Evolutionary conservation across 2,113 vertebrate genomes (phyloP).

Genomic region (Carassius gibelio): DNA sequence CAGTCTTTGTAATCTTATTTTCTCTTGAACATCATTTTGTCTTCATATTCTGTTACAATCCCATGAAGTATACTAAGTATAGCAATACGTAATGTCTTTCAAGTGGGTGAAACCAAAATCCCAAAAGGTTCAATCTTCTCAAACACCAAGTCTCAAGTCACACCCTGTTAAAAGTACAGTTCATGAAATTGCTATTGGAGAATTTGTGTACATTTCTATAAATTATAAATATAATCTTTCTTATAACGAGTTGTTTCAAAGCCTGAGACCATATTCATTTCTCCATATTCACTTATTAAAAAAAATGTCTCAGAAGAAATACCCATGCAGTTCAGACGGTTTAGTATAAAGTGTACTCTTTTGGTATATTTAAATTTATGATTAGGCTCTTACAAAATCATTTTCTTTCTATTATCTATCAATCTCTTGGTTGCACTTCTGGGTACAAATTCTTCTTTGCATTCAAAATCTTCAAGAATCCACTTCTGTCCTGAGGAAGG

Average conservation of each 20-base stretch:
- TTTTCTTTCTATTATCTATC: background rate
- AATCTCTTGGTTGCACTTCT: constrained; percentile 35
- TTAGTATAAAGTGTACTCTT: background rate
- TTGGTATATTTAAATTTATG: background rate
- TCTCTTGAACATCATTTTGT: constrained; percentile 22
- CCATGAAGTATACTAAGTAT: background rate
- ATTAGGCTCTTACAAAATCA: constrained; percentile 27
- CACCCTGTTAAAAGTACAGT: constrained; percentile 30
- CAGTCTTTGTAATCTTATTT: background rate
- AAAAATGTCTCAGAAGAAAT: background rate
- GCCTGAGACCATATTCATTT: background rate
- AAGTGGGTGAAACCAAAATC: constrained; percentile 27
- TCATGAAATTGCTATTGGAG: background rate
- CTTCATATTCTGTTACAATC: constrained; percentile 24
- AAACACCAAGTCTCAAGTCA: background rate
- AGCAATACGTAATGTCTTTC: constrained; percentile 13
- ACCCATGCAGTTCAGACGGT: background rate
- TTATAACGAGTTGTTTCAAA: background rate
- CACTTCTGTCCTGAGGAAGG: constrained; percentile 38
- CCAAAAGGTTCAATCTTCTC: background rate
- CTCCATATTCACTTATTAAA: background rate
- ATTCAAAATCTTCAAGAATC: constrained; percentile 48
- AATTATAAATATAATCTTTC: background rate
- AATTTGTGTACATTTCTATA: background rate
- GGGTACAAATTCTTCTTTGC: constrained; percentile 66